Base-by-base conservation (phyloP, 1,140 invertebrate species). In the Platorchestia sp. region DNA sequence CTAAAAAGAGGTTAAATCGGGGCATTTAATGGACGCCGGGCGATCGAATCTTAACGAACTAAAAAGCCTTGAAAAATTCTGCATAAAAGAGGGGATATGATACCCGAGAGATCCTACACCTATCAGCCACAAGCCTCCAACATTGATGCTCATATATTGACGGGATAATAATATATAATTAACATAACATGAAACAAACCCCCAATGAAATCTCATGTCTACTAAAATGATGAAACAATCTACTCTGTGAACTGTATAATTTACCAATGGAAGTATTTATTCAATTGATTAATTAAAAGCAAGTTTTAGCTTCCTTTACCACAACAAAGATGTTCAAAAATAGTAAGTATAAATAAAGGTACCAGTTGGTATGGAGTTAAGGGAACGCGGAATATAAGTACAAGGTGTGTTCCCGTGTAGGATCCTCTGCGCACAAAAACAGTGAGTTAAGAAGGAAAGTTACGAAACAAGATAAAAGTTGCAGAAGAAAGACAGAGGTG, bases 1-100 rank as follows among this genome's bases (percentile, higher is more conserved):
- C 91, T 93, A 93, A 93, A 47, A 93, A 45, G 87, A 90, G 45
- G 91, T 93, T n/a, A 47, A 93, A 93, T 47, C 40, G 36, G 7
- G 45, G 43, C 40, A 93, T 45, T 93, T 93, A 93, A 93, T 93
- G 91, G 91, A 93, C 91, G 44, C 45, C 1, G 43, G 45, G 91
- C 40, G 43, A 89, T 89, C 87, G 59, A 75, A 89, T 89, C 87
- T 89, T 89, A 41, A 44, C 87, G 87, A 89, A 44, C 87, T 44
- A 89, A 89, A 89, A 89, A 41, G 10, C 87, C 27, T 75, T 1
- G 59, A 75, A 75, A 75, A 75, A 75, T 75, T 75, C 59, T 75
- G 59, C 59, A 75, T 75, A 75, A 75, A 75, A 19, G 59, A 75
- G 27, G 59, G 14, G 36, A 75, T 75, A 75, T 75, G 59, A 75